Evolutionary conservation across 2,888 invertebrate genomes (phyloP), one percentile per base, ranked within the genome.

Genomic region (Neoascia interrupta): DNA sequence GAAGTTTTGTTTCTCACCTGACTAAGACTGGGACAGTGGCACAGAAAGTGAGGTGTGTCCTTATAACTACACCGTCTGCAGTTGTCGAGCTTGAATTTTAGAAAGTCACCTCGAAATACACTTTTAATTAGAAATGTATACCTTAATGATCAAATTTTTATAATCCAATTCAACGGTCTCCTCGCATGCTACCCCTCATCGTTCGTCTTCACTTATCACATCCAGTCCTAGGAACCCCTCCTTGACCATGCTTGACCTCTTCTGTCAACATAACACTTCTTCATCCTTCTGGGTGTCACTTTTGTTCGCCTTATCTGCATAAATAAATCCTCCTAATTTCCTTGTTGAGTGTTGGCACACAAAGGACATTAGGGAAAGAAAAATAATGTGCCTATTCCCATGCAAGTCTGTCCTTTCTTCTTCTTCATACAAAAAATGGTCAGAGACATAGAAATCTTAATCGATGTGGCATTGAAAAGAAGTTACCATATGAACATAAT

Each of bases 231-330:
- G 34, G 15, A 21, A 68, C 23, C 53, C 34, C 60, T 66, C 45
- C 58, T 79, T 79, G 76, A 79, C 72, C 72, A 54, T 15, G 47
- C 47, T 66, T 79, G 76, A 79, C 76, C 76, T 79, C 66, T 60
- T 49, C 36, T 72, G 76, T 79, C 76, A 79, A 56, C 64, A 72
- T 66, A 79, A 45, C n/a, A n/a, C 45, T 56, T 64, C 53, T 18
- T 66, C 26, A 31, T 28, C 31, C 16, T 63, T 36, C 13, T 23
- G 13, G 34, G 8, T 26, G 21, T 43, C n/a, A 11, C n/a, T 31
- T 34, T 6, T 37, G 10, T 16, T 45, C 36, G 5, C n/a, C 31
- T 45, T 51, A 70, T 73, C 66, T 79, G 66, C 66, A 79, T 68
- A 61, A 66, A 79, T 61, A 73, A 66, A 56, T 79, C 56, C 60